Base-by-base conservation (phyloP, 2,113 vertebrate genomes). In the Garra rufa region DNA sequence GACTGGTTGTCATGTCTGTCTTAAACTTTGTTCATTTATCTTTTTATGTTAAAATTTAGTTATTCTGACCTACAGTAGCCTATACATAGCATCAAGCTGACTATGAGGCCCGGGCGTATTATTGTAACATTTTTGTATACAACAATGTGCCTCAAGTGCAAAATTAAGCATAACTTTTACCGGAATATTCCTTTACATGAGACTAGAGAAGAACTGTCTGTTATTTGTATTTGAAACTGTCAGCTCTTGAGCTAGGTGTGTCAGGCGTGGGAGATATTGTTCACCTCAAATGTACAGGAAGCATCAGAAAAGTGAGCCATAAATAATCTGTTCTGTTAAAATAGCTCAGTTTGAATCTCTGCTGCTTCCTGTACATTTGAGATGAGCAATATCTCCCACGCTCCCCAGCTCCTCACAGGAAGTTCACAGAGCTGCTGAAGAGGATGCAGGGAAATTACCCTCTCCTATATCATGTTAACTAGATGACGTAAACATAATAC, bases 401-500 rank as follows among this genome's bases (percentile, higher is more conserved):
- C 38, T 63, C 1, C 41, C n/a, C 26, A n/a, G 30, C 41, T 65
- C 38, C 77, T 7, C 15, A 65, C 59, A 63, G 57, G 41, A 88
- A 87, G 67, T 44, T 70, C 75, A 87, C 7, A 19, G 46, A 52
- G 74, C 30, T n/a, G 74, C 26, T 38, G 48, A 63, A 17, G 24
- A 79, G 11, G n/a, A 57, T 24, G 55, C 34, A n/a, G 76, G 28
- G 15, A 34, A 63, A 67, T n/a, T 7, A 81, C 2, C 26, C 48
- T 65, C 24, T 81, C 55, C n/a, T 34, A 28, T 75, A 67, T 26
- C 41, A 44, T 19, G 55, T 83, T 88, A 84, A 13, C 83, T 67
- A 82, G 76, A 9, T 87, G 75, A 87, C 87, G 83, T 52, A 19
- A 83, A 61, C 34, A 34, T 43, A 89, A 88, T 85, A 67, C 87